These are phyloP conservation scores for Erinaceus europaeus DNA, from an alignment of 2,113 vertebrate genomes.

Conservation along the genomic window DNA sequence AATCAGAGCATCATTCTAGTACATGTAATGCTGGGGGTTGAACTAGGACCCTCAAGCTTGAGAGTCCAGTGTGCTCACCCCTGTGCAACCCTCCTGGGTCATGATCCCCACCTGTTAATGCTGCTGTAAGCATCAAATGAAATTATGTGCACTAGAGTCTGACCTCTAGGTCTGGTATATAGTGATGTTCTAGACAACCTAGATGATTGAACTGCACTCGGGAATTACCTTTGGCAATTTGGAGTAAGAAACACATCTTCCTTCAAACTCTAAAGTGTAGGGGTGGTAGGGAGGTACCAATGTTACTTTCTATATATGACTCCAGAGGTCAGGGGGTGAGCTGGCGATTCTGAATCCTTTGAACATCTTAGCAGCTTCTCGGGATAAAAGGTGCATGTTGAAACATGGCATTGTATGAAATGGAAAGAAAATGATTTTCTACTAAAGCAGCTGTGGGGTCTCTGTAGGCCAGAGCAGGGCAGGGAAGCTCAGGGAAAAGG, in stretches of 20 bases:
- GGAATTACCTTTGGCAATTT: conserved; percentile 54
- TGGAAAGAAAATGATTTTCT: conserved; percentile 69
- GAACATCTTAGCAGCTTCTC: conserved; percentile 61
- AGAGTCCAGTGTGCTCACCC: no score
- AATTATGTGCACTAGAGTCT: background rate
- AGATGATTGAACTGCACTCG: conserved; percentile 40
- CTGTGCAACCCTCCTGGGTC: no score
- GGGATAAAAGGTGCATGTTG: conserved; percentile 64
- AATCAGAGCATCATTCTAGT: no score
- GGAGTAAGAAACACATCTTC: conserved; percentile 65
- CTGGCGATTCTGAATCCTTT: conserved; percentile 54
- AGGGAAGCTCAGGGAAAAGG: background rate
- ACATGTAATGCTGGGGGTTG: no score
- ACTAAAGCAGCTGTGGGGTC: conserved; percentile 33
- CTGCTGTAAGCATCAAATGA: background rate
- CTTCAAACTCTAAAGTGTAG: conserved; percentile 62
- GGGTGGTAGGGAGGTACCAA: conserved; percentile 66
- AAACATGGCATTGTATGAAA: conserved; percentile 60
- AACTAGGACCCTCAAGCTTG: no score
- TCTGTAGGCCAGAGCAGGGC: conserved; percentile 21
- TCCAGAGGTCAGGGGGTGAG: conserved; percentile 24
- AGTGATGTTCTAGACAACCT: background rate
- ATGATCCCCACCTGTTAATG: background rate
- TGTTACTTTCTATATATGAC: conserved; percentile 62
- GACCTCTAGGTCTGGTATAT: background rate